These are phyloP conservation scores for Macrostomum lignano DNA, from an alignment of 1,140 invertebrate genomes.

Conservation along the genomic window DNA sequence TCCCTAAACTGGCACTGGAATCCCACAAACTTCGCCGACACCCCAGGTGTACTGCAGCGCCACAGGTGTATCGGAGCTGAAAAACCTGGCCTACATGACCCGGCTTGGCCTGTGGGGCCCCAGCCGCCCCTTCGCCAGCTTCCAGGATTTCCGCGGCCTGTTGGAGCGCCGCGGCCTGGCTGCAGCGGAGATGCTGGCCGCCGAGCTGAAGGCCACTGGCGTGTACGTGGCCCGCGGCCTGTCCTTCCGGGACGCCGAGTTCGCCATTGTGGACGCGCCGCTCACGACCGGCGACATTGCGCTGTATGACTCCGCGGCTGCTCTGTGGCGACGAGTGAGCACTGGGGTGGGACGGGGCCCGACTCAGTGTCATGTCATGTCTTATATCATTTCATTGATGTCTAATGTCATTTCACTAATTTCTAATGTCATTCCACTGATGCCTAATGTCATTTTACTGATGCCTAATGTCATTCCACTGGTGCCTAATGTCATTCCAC, in stretches of 20 bases:
- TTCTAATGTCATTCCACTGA: too few species aligned
- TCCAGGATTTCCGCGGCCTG: conserved; percentile 12
- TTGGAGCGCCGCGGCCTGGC: conserved; percentile 18
- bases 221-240: conserved; percentile 19
- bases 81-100: conserved; percentile 23
- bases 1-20: too few species aligned
- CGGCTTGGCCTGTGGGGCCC: too few species aligned
- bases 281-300: not conserved
- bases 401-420: too few species aligned
- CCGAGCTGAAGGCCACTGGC: conserved; percentile 20
- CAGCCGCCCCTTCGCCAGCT: too few species aligned
- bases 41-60: conserved; percentile 19
- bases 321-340: not conserved
- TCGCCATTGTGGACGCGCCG: too few species aligned
- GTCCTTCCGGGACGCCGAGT: conserved; percentile 18
- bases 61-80: conserved; percentile 20
- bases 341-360: too few species aligned
- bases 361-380: too few species aligned
- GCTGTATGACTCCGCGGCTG: not conserved
- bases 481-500: too few species aligned
- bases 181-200: conserved; percentile 19
- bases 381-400: too few species aligned
- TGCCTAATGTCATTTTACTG: too few species aligned
- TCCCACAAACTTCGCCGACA: not conserved
- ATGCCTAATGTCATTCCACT: too few species aligned